phyloP scores from a whole-genome alignment of 2,888 invertebrate species.

The Dasysyrphus albostriatus region DNA sequence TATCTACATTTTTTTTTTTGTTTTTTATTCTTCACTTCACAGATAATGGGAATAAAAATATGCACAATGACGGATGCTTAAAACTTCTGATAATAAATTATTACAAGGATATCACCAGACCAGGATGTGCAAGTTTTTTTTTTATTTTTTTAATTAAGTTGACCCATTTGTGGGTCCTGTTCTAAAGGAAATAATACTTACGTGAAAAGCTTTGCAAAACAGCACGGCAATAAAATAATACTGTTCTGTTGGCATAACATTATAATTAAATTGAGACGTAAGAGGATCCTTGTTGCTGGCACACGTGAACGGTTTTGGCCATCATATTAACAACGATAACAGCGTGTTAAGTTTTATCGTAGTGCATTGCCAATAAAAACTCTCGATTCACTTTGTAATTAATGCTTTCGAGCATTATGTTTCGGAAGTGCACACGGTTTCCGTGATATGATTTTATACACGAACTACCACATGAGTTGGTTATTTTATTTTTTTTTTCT shows the following conservation, averaged over 20 bases:
- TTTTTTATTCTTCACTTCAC: neutral
- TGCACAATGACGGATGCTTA: constrained; percentile 22
- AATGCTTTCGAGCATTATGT: constrained; percentile 41
- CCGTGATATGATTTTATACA: constrained; percentile 4
- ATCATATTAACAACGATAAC: constrained; percentile 41
- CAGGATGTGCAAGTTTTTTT: constrained; percentile 14
- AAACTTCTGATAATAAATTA: constrained; percentile 23
- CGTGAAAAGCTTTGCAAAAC: constrained; percentile 9
- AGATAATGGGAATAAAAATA: constrained; percentile 25
- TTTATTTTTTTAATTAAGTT: constrained; percentile 36
- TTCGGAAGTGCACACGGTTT: constrained; percentile 36
- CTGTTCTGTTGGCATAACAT: neutral
- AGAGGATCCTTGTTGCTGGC: constrained; percentile 21
- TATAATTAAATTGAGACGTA: constrained; percentile 24
- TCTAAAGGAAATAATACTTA: constrained; percentile 12
- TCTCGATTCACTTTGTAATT: constrained; percentile 46
- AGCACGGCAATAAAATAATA: constrained; percentile 6
- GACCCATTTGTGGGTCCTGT: constrained; percentile 11
- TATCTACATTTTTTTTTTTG: neutral
- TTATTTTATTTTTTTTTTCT: neutral
- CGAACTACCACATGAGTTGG: neutral
- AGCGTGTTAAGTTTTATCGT: constrained; percentile 31
- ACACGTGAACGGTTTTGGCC: neutral
- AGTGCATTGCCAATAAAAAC: constrained; percentile 16
- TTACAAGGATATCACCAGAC: constrained; percentile 27